Evolutionary conservation across 2,797 vertebrate genomes (phyloP), one percentile per base, ranked within the genome.

Genomic region (Ibycter americanus): DNA sequence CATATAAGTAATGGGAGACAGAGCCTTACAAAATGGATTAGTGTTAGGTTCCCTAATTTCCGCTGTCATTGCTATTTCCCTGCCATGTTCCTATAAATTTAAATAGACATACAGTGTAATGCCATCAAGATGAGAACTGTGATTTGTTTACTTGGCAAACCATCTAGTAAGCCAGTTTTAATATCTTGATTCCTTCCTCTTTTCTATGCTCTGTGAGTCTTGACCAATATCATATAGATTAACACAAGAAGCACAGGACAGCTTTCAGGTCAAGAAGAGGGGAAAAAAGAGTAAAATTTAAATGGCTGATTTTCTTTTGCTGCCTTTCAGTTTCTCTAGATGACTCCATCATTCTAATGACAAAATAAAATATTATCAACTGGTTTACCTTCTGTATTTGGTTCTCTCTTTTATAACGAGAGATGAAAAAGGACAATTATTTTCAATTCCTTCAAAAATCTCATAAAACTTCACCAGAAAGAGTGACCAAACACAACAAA

Each of bases 161-260:
- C 74, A 76, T 25, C 21, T n/a, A 84, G 38, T 31, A 71, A 61
- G 18, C 12, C 20, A 27, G 61, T 78, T 86, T 86, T 74, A 81
- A 18, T 23, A 58, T 31, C 36, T 77, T 74, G 34, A 94, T 81
- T 86, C 34, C 34, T n/a, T 65, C 27, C 52, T 16, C 18, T 66
- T 58, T 67, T 38, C 89, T 97, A 98, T 89, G 97, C 97, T 94
- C 96, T 96, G 65, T 97, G 98, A 87, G 94, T 96, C 94, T 98
- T 97, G 72, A 98, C 96, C 51, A 97, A 97, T 56, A 97, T 93
- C 46, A 96, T 90, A 97, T 96, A 98, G 98, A 73, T 81, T 95
- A 95, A 93, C 98, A 96, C 59, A 98, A 99, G 84, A 97, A 98
- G 89, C 98, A 98, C 77, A 98, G 98, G 92, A 97, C 98, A 51